These are phyloP conservation scores for Neodiprion lecontei DNA, from an alignment of 1,140 invertebrate species.

Conservation along the genomic window DNA sequence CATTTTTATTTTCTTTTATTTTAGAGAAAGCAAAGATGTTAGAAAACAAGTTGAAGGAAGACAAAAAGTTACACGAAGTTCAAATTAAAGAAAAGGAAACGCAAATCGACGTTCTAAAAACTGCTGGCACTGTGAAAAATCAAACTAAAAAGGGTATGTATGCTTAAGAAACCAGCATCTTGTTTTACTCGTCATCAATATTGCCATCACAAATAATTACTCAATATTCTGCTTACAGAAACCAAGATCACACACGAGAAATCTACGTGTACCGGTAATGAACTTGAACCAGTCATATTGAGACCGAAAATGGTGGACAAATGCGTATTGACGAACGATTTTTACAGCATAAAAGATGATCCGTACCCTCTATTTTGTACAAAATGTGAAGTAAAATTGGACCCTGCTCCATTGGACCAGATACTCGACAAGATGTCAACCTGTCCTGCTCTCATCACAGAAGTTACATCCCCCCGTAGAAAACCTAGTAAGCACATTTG, in stretches of 20 bases:
- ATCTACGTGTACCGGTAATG: neutral
- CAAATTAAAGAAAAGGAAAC: conserved; percentile 34
- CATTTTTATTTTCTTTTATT: too few species aligned
- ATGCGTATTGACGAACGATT: conserved; percentile 36
- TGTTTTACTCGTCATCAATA: neutral
- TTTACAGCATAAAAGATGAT: conserved; percentile 30
- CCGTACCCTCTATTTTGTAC: conserved; percentile 42
- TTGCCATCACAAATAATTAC: neutral
- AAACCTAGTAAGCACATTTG: conserved; percentile 23
- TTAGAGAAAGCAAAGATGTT: neutral
- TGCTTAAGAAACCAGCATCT: neutral
- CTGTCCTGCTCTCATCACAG: conserved; percentile 26
- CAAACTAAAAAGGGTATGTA: conserved; percentile 18
- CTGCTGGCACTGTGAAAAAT: neutral
- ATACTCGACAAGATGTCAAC: conserved; percentile 39
- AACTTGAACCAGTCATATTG: neutral
- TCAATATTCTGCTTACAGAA: neutral
- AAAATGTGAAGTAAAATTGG: conserved; percentile 33
- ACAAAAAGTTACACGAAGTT: neutral
- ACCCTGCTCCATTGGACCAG: conserved; percentile 30
- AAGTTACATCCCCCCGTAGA: conserved; percentile 23
- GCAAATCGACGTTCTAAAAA: conserved; percentile 29
- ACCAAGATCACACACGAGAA: neutral
- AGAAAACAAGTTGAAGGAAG: neutral
- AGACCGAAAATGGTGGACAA: conserved; percentile 23